These are phyloP conservation scores for Chlorospingus semifuscus DNA, from an alignment of 2,797 vertebrate genomes.

Conservation along the genomic window DNA sequence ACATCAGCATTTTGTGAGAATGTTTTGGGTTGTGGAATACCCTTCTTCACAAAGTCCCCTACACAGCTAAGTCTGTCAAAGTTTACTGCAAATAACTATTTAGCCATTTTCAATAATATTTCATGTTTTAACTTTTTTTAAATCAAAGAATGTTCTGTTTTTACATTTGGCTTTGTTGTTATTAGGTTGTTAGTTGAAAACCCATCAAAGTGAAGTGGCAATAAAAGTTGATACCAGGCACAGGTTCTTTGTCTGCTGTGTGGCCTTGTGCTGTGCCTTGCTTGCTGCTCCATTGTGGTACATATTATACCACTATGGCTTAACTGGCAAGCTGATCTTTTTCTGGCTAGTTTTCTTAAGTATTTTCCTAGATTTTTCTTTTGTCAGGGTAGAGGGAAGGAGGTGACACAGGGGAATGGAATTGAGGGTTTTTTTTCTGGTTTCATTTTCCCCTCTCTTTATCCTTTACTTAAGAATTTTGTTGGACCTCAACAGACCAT, in stretches of 20 bases:
- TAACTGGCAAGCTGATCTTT: neutral
- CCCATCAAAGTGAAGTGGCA: neutral
- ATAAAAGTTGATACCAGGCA: neutral
- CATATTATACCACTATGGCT: neutral
- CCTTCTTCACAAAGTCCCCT: neutral
- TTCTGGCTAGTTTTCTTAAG: neutral
- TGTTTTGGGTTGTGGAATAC: neutral
- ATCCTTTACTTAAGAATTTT: neutral
- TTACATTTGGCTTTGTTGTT: neutral
- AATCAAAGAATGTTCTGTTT: neutral
- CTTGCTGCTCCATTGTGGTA: neutral
- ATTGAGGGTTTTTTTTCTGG: neutral
- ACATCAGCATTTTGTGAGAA: neutral
- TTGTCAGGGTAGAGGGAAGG: neutral
- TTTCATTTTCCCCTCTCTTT: neutral
- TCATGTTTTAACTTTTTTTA: neutral
- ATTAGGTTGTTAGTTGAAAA: neutral
- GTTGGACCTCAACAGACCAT: neutral
- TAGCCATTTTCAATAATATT: neutral
- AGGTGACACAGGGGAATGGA: too few species aligned
- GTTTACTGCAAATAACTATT: neutral
- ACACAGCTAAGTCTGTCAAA: neutral
- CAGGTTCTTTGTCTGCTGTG: neutral
- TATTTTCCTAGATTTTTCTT: neutral
- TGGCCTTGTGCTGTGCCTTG: neutral